Evolutionary conservation across 2,888 invertebrate genomes (phyloP), one percentile per base, ranked within the genome.

Genomic region (Pharmacophagus antenor): DNA sequence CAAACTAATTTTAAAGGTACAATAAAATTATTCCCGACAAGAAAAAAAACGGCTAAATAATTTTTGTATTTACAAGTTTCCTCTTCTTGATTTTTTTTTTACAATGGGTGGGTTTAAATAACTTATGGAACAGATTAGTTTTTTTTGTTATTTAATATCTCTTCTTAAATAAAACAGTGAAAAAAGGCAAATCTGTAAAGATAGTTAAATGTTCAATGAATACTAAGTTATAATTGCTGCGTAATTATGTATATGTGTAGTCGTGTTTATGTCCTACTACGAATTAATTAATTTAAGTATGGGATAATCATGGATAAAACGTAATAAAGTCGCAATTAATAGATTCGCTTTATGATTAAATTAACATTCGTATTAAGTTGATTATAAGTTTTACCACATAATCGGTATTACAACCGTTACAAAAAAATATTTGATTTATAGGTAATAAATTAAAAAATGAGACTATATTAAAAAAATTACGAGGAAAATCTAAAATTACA

Each of bases 241-340:
- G 15, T 37, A 15, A 5, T 7, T 37, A n/a, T n/a, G n/a, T 37
- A 37, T 37, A 37, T n/a, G 1, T n/a, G 37, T n/a, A 37, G 37
- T 5, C 37, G 5, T 37, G 37, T n/a, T n/a, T 8, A 8, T 37
- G 37, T 37, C 15, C n/a, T 37, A 6, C n/a, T 1, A n/a, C n/a
- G 37, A 15, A 37, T 37, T 37, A 21, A 48, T 23, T 48, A 18
- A 23, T 56, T 12, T 15, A 12, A 41, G 5, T 17, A 17, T 18
- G 18, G 22, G 7, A 31, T 51, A 46, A 22, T 42, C 15, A 50
- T 41, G 51, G 47, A 51, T 58, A 52, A 57, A 51, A 46, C 41
- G 27, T 52, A 51, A 46, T 51, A 52, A 23, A 51, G 51, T 42
- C 49, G 37, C 46, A 37, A 27, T 57, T 51, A 44, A 51, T 57